Conservation (phyloP, 2,113 vertebrate genomes). For the Corapipo altera region DNA sequence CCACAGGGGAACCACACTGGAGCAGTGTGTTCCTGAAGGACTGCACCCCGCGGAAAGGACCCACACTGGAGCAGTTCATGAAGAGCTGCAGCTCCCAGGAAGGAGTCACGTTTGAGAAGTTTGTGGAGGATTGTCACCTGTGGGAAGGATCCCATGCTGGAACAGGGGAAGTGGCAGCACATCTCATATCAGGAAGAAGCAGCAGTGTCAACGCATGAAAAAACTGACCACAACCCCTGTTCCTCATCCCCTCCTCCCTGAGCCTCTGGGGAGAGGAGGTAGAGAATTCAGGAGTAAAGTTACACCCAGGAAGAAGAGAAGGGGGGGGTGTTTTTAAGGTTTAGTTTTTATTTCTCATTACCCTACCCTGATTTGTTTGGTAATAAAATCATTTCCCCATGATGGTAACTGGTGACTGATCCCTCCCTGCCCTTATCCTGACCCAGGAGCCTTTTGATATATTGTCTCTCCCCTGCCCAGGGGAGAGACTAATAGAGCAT, state of each 20-base stretch:
- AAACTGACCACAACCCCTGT: neutral
- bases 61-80: neutral
- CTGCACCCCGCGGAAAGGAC: neutral
- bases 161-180: neutral
- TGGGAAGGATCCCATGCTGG: neutral
- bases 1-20: neutral
- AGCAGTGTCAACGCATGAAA: neutral
- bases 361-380: neutral
- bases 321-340: neutral
- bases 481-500: neutral
- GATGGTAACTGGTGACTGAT: neutral
- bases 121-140: neutral
- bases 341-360: neutral
- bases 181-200: neutral
- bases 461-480: neutral
- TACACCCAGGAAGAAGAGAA: neutral
- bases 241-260: neutral
- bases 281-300: neutral
- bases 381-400: neutral
- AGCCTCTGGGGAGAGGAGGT: neutral
- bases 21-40: neutral
- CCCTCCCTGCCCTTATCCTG: neutral
- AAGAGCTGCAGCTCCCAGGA: neutral
- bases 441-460: neutral
- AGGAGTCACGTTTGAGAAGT: neutral